Evolutionary conservation across 1,140 invertebrate genomes (phyloP).

Genomic region (Solen grandis): DNA sequence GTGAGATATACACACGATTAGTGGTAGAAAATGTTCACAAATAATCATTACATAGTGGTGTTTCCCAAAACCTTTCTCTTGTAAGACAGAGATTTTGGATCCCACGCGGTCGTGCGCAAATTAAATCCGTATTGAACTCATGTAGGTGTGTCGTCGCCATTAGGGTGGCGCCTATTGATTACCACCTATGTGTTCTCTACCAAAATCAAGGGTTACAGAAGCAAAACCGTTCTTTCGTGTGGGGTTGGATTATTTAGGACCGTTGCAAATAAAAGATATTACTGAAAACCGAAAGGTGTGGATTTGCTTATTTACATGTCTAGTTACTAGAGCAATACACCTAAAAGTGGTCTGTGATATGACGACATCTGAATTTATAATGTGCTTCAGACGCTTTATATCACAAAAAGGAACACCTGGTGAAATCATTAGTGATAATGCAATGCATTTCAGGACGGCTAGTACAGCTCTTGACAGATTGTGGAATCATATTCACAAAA

Average conservation of each 20-base stretch:
- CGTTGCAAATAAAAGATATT: background rate
- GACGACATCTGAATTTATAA: conserved; percentile 8
- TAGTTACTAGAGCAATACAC: conserved; percentile 21
- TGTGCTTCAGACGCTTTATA: conserved; percentile 26
- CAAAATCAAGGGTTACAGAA: conserved; percentile 4
- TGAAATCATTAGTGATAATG: conserved; percentile 23
- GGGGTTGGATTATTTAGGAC: conserved; percentile 10
- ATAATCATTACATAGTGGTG: conserved; percentile 10
- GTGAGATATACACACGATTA: conserved; percentile 4
- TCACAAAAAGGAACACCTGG: conserved; percentile 16
- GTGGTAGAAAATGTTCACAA: conserved; percentile 10
- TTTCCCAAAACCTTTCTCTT: conserved; percentile 14
- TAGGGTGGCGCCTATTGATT: conserved; percentile 17
- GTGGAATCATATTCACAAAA: conserved; percentile 8
- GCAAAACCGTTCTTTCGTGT: background rate
- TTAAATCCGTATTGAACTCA: background rate
- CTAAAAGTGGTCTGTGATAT: conserved; percentile 25
- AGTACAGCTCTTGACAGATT: background rate
- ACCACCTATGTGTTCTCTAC: background rate
- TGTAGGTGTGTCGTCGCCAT: background rate
- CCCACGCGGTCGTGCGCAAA: conserved; percentile 7
- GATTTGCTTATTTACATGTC: conserved; percentile 28
- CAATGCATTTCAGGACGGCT: conserved; percentile 2
- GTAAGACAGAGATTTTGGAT: conserved; percentile 32
- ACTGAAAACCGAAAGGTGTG: background rate